These are phyloP conservation scores for Tipula helvola DNA, from an alignment of 2,888 invertebrate species.

Conservation along the genomic window DNA sequence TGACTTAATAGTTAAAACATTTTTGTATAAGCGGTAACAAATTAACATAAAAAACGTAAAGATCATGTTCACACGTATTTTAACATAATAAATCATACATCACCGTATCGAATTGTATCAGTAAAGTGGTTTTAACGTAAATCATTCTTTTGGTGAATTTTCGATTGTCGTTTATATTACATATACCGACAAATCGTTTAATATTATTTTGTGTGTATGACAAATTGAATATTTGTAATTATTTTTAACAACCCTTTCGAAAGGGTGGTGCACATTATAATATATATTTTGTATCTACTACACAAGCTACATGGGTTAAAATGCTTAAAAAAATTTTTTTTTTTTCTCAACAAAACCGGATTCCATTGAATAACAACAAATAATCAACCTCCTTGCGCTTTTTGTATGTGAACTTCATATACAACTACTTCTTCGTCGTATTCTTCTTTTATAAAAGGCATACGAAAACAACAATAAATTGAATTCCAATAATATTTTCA, in stretches of 20 bases:
- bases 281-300: neutral
- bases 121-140: neutral
- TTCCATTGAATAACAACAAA: neutral
- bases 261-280: neutral
- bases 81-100: neutral
- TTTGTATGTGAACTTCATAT: neutral
- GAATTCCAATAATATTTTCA: constrained; percentile 4
- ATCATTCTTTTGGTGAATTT: neutral
- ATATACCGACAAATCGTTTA: neutral
- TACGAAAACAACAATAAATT: neutral
- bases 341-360: neutral
- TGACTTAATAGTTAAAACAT: neutral
- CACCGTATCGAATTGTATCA: neutral
- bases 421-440: neutral
- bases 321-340: neutral
- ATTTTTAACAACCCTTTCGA: neutral
- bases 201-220: neutral
- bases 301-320: neutral
- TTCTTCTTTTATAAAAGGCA: neutral
- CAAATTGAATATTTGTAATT: neutral
- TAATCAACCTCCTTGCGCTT: neutral
- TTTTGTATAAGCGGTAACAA: neutral
- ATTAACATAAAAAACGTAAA: neutral
- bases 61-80: neutral
- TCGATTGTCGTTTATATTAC: neutral